Base-by-base conservation (phyloP, 2,113 vertebrate genomes). In the Channa argus region DNA sequence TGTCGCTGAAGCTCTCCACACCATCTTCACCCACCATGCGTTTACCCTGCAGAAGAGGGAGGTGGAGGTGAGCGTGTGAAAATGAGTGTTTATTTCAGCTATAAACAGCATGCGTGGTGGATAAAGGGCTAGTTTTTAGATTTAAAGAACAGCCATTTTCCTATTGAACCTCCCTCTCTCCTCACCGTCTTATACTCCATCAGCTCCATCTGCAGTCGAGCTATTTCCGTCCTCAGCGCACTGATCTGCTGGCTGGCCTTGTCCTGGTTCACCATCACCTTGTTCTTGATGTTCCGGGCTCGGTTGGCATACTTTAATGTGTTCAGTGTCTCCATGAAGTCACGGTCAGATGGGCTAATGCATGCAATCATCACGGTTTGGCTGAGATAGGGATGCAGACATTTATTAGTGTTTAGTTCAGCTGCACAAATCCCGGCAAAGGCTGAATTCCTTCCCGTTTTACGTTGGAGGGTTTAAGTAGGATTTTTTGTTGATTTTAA, bases 301-400 rank as follows among this genome's bases (percentile, higher is more conserved):
- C 98, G 92, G 85, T 99, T 99, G 46, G 98, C 98, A 0, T 99
- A 99, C 70, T 99, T 99, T 0, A 99, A 63, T 0, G 97, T 96
- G 93, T 98, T 99, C 85, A 99, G 80, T 0, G 98, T 99, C 90
- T 99, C 98, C 98, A 99, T 99, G 90, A 99, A 99, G 92, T 99
- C 98, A 45, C 96, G 94, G 86, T 99, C 98, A 3, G 98, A 99
- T 46, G 98, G 98, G 87, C 97, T 99, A 89, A 97, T 96, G 74
- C 97, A 99, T 0, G 97, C 97, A 53, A 99, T 99, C 98, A 99
- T 99, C 77, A 99, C 92, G 0, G 98, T 99, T 94, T 96, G 98
- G 88, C 98, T 99, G 47, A 61, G 24, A 38, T 9, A 5, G 14
- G 15, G 39, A 44, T 5, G n/a, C 3, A 0, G 33, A 33, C 1